Evolutionary conservation across 2,113 vertebrate genomes (phyloP), one percentile per base, ranked within the genome.

Genomic region (Datnioides undecimradiatus): DNA sequence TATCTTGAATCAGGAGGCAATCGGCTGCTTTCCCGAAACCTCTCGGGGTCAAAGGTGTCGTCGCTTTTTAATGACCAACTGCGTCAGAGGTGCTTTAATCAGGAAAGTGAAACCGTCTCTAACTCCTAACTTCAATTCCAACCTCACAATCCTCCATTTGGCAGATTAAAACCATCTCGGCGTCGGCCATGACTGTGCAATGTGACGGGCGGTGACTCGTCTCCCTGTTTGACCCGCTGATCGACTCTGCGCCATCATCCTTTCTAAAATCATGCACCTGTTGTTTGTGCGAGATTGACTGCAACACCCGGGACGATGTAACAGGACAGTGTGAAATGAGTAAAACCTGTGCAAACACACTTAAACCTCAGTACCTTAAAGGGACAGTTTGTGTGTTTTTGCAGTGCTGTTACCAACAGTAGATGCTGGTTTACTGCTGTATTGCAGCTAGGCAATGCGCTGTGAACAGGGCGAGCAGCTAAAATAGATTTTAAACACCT

Each of bases 11-110:
- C 84, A 77, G 74, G 59, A 59, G 51, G 81, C 77, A 81, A 84
- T 81, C 71, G 17, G 66, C 70, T 59, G 45, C 29, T 9, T 72
- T 80, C 59, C 48, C 72, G 71, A 80, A 64, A 25, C 51, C 25
- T 86, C 79, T 89, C 81, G 70, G 73, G 83, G 83, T 79, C 84
- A 89, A 84, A 90, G 80, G 59, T 79, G n/a, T 34, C 25, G 41
- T 25, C 25, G 19, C 29, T 51, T 74, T 75, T 70, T 46, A 58
- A 71, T 17, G 11, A n/a, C n/a, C n/a, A n/a, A n/a, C n/a, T n/a
- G n/a, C n/a, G n/a, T n/a, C n/a, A n/a, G n/a, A 51, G 69, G 69
- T 11, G 36, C 52, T 46, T 49, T 59, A 43, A 74, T 58, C n/a
- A 33, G 31, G 19, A 9, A 62, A 23, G 4, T 31, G 13, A 41